A percentile compares a stretch with the other conserved stretches of the same genome.
phyloP scores from a whole-genome alignment of 2,888 invertebrate genomes.

The Athalia rosae region DNA sequence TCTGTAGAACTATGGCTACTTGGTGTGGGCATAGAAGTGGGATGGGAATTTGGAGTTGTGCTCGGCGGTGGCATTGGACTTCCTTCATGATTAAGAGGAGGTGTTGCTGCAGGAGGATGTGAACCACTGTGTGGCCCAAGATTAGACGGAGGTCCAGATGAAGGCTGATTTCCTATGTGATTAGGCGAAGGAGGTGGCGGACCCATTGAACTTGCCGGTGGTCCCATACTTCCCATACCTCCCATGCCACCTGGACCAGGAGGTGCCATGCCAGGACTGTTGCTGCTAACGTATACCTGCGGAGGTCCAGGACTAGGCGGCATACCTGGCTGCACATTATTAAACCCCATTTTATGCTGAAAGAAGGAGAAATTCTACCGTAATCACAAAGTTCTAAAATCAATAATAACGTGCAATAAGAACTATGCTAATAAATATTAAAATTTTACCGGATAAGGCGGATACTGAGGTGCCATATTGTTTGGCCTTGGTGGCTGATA shows the following conservation, averaged over 20 bases:
- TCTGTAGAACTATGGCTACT: constrained; percentile 67
- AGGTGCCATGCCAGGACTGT: constrained; percentile 76
- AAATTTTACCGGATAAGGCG: constrained; percentile 66
- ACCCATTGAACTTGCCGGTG: constrained; percentile 79
- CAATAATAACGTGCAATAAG: background rate
- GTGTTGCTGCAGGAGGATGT: constrained; percentile 68
- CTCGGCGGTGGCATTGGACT: constrained; percentile 77
- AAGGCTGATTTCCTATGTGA: constrained; percentile 71
- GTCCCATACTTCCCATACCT: constrained; percentile 77
- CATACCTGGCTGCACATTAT: constrained; percentile 75
- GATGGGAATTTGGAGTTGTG: constrained; percentile 75
- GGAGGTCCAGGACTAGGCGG: constrained; percentile 79
- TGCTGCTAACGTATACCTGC: constrained; percentile 75
- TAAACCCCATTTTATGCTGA: constrained; percentile 82
- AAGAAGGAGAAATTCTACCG: constrained; percentile 61
- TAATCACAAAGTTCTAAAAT: background rate
- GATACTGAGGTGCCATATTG: constrained; percentile 71
- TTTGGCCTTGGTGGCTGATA: constrained; percentile 69
- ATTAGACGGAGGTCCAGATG: constrained; percentile 45
- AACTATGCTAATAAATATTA: background rate
- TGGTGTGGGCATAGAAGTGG: constrained; percentile 64
- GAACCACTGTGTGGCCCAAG: constrained; percentile 45
- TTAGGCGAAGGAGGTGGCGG: constrained; percentile 77
- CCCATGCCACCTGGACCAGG: constrained; percentile 64
- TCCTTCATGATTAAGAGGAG: constrained; percentile 70